Evolutionary conservation across 2,113 vertebrate genomes (phyloP).

Genomic region (Prietella phreatophila): DNA sequence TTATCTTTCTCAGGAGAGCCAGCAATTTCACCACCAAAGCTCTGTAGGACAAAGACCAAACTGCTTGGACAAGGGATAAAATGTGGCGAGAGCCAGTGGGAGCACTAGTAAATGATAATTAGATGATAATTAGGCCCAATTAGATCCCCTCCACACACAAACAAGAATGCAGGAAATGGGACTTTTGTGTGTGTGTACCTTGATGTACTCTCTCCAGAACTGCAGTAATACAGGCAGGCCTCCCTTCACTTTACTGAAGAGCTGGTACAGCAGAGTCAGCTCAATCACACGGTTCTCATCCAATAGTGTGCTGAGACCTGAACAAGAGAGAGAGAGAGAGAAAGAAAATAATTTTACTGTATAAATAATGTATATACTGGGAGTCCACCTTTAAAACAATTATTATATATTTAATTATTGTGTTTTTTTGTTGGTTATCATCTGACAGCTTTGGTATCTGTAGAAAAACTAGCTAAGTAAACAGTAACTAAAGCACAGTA

Average conservation of each 20-base stretch:
- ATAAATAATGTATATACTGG: not conserved
- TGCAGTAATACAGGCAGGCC: slow-evolving; percentile 92
- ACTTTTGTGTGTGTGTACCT: slow-evolving; percentile 71
- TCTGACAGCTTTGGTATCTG: not conserved
- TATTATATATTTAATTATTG: too few species aligned
- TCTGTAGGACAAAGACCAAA: slow-evolving; percentile 66
- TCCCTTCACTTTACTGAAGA: slow-evolving; percentile 91
- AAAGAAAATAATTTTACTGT: not conserved
- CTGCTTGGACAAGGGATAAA: too few species aligned
- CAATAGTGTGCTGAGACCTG: slow-evolving; percentile 92
- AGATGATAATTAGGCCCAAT: not conserved
- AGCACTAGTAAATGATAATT: not conserved
- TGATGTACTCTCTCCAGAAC: slow-evolving; percentile 97
- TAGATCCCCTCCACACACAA: too few species aligned
- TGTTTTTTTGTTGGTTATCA: not conserved
- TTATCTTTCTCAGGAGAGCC: slow-evolving; percentile 98
- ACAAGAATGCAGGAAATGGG: not conserved
- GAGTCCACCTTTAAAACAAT: not conserved
- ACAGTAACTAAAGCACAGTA: not conserved
- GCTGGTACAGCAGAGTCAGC: slow-evolving; percentile 91
- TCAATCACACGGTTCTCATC: slow-evolving; percentile 97
- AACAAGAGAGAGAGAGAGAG: not conserved
- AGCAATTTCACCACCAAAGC: slow-evolving; percentile 96
- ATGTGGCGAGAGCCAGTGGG: not conserved
- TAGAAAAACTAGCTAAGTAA: not conserved